A percentile compares a stretch with the other conserved stretches of the same genome.
phyloP scores from a whole-genome alignment of 2,113 vertebrate genomes.

The Cepphus grylle region DNA sequence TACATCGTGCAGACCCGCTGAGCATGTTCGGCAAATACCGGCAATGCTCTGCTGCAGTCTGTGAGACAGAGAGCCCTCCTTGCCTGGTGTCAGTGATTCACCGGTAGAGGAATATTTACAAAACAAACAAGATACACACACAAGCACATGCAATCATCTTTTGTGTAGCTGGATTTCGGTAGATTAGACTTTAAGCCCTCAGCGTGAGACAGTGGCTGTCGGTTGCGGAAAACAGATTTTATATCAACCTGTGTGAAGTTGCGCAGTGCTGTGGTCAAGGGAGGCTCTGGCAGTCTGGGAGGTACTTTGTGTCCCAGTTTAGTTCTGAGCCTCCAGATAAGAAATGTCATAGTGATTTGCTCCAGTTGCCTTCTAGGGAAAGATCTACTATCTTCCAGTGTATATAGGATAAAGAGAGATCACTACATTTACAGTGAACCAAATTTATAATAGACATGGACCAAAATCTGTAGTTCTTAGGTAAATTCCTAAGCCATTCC shows the following conservation, averaged over 20 bases:
- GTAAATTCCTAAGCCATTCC: not conserved
- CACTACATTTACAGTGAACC: not conserved
- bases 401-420: not conserved
- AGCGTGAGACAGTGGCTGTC: not conserved
- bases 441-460: not conserved
- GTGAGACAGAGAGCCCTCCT: not conserved
- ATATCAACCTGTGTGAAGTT: not conserved
- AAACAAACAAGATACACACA: not conserved
- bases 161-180: not conserved
- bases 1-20: not conserved
- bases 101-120: not conserved
- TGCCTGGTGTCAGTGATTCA: not conserved
- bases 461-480: not conserved
- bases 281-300: not conserved
- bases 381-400: not conserved
- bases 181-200: not conserved
- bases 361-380: not conserved
- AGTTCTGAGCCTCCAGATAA: not conserved
- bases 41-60: not conserved
- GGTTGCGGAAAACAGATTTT: not conserved
- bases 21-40: fast-evolving
- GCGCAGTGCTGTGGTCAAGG: not conserved
- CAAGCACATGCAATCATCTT: not conserved
- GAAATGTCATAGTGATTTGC: not conserved
- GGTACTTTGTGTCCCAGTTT: not conserved